These are phyloP conservation scores for Danio kyathit DNA, from an alignment of 2,797 vertebrate genomes.

Conservation along the genomic window DNA sequence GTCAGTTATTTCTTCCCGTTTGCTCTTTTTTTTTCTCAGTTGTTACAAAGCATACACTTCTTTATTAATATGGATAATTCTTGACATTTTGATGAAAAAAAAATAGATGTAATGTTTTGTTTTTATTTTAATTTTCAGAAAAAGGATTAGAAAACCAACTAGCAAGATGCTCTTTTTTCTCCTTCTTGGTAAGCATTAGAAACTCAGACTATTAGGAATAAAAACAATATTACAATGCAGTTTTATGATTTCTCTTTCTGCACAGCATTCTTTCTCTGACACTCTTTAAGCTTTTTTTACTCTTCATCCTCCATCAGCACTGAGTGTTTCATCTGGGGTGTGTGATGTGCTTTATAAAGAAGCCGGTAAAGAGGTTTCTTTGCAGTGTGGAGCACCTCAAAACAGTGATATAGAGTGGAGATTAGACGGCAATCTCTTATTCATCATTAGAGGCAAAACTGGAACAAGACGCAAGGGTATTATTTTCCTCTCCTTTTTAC, in stretches of 20 bases:
- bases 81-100: no score
- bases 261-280: no score
- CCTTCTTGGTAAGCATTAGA: constrained; percentile 24
- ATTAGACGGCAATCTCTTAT: rapidly evolving
- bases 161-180: not conserved
- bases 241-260: not conserved
- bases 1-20: no score
- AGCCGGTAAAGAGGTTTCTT: rapidly evolving
- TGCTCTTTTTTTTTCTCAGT: no score
- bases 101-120: no score
- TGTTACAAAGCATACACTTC: no score
- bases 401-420: rapidly evolving
- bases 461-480: rapidly evolving
- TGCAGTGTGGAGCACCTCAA: rapidly evolving
- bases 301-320: no score
- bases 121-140: no score
- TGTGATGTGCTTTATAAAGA: not conserved
- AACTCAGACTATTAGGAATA: not conserved
- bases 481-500: no score
- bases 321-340: constrained; percentile 52
- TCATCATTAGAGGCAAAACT: rapidly evolving
- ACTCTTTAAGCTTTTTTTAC: not conserved
- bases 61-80: no score
- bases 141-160: not conserved
- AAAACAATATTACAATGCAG: no score